Evolutionary conservation across 2,888 invertebrate species (phyloP), one percentile per base, ranked within the genome.

Genomic region (Selenia dentaria): DNA sequence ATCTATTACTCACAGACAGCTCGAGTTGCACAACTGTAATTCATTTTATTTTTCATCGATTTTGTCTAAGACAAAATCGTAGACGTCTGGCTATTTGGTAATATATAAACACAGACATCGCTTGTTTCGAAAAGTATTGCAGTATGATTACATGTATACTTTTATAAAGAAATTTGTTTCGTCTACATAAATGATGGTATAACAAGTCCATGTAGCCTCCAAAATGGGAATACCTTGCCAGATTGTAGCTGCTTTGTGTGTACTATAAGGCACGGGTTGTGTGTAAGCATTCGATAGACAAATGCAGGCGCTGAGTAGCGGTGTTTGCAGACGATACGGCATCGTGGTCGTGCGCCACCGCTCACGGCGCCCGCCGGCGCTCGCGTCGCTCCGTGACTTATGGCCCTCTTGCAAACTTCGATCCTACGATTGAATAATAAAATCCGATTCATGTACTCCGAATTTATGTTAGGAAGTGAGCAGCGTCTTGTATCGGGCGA

Each of bases 361-460:
- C 86, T 86, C 87, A 87, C 86, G 88, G 84, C 83, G 76, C 75
- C 88, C 89, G 85, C 80, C 86, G 88, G 88, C 88, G 79, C 79
- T 85, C 78, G 85, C 80, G 85, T 84, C 83, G 79, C 46, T 83
- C 84, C 79, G 81, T 88, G 87, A 89, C 88, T 89, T 87, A 88
- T 87, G 84, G 87, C 84, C 84, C 76, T 81, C 79, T 79, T 81
- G 84, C 83, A 83, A 84, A 86, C 88, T 82, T 79, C 81, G 89
- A 89, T 89, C 83, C 83, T 78, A 77, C 85, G 89, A 89, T 89
- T 89, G 88, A 89, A 89, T 89, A 87, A 88, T 88, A 88, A 88
- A 87, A 88, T 86, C 84, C 88, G 85, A 87, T 87, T 87, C 84
- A 80, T 79, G 81, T 80, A 71, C 80, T 87, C 89, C 89, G 80